These are phyloP conservation scores for Mustela nigripes DNA, from an alignment of 2,113 vertebrate species.

Conservation along the genomic window DNA sequence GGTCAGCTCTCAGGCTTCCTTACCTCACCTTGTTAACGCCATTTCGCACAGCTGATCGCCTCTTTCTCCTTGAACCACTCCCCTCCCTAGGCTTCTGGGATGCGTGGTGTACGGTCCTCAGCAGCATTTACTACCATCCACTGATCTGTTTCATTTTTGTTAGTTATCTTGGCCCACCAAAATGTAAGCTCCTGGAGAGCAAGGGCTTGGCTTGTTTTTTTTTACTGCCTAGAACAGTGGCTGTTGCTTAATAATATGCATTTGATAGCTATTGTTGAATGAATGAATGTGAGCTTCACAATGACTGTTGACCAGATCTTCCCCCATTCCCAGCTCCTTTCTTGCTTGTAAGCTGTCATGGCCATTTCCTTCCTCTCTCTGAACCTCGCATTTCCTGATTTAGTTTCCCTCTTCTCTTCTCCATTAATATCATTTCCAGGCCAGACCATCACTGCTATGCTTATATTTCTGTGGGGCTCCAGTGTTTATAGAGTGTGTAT, in stretches of 20 bases:
- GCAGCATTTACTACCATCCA: neutral
- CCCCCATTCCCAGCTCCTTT: neutral
- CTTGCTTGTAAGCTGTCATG: neutral
- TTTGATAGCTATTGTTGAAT: neutral
- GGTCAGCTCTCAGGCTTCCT: neutral
- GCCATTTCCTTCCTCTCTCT: neutral
- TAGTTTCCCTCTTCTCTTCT: neutral
- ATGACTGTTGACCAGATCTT: neutral
- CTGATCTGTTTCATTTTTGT: neutral
- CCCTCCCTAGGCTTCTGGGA: neutral
- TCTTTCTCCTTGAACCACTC: neutral
- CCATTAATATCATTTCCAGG: neutral
- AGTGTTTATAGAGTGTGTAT: conserved; percentile 54
- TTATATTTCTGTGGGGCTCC: conserved; percentile 33
- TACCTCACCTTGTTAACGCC: neutral
- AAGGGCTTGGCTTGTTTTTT: conserved; percentile 29
- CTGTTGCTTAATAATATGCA: neutral
- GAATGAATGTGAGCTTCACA: neutral
- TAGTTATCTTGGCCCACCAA: neutral
- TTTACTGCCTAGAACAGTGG: neutral
- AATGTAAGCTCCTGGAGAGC: conserved; percentile 10
- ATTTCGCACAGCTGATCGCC: neutral
- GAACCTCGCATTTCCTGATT: neutral
- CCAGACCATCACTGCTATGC: neutral
- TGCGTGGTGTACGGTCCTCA: neutral